Base-by-base conservation (phyloP, 2,113 vertebrate genomes). In the Odontesthes bonariensis region DNA sequence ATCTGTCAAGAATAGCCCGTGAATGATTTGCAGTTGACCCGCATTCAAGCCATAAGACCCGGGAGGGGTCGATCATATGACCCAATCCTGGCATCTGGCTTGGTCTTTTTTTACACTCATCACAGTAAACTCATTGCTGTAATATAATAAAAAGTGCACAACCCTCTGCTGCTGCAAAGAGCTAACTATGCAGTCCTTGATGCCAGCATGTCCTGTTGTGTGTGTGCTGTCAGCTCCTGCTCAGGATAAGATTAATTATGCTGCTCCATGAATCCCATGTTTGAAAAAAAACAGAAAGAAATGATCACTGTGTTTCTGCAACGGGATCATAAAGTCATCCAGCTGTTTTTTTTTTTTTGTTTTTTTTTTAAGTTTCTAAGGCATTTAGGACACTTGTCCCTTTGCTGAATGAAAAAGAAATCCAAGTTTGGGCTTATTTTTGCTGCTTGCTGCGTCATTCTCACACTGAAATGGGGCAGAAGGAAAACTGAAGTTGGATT, bases 401-500 rank as follows among this genome's bases (percentile, higher is more conserved):
- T 49, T 66, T 22, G 32, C 20, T 66, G 42, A 68, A 69, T 12
- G 13, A 31, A 52, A 55, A 14, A 61, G 55, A 81, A 57, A 58
- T 60, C 66, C 31, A 61, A 75, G 42, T 69, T 57, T 69, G 79
- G 47, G 14, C 38, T 32, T 19, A 47, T 27, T 76, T 81, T 73
- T 69, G 61, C 57, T 69, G 46, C 40, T 67, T 31, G 33, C 22
- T 49, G 27, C 42, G 86, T 86, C 72, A 68, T 74, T 53, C 69
- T 49, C 27, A 20, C 62, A 4, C 62, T 16, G 9, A 81, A 73
- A 73, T 38, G 17, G 66, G 73, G 66, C 83, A 92, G 90, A 92
- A 93, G 93, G 91, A 93, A 91, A 92, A 85, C 84, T 68, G 86
- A 75, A 90, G 91, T 89, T 80, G 67, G 71, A 86, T 81, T 69